These are phyloP conservation scores for Drosophila ogumai DNA, from an alignment of 1,140 invertebrate species.

Conservation along the genomic window DNA sequence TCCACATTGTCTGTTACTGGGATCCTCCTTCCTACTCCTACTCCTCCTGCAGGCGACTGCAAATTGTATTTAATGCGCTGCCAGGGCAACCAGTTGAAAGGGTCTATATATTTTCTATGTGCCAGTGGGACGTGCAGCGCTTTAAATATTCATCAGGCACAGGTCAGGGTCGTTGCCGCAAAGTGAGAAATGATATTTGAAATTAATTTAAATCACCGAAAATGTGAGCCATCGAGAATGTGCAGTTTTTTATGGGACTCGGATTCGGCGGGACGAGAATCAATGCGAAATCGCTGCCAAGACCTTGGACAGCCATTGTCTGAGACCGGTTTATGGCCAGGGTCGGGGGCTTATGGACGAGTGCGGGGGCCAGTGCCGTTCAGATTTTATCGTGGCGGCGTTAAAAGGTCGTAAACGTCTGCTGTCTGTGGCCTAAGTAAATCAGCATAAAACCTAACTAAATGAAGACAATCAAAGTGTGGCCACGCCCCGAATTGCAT, in stretches of 20 bases:
- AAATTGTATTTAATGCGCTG: constrained; percentile 69
- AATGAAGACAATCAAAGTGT: constrained; percentile 83
- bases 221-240: constrained; percentile 62
- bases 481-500: constrained; percentile 61
- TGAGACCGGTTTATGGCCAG: constrained; percentile 52
- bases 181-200: constrained; percentile 77
- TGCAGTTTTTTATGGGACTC: constrained; percentile 37
- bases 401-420: constrained; percentile 74
- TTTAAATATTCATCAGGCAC: constrained; percentile 79
- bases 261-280: neutral
- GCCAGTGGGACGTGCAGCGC: constrained; percentile 53
- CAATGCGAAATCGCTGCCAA: constrained; percentile 34
- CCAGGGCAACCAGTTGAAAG: constrained; percentile 55
- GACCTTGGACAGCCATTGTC: constrained; percentile 50
- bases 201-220: constrained; percentile 80
- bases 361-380: constrained; percentile 27
- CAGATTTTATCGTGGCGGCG: constrained; percentile 74
- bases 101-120: constrained; percentile 24
- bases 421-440: constrained; percentile 73
- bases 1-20: constrained; percentile 19
- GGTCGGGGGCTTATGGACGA: constrained; percentile 42
- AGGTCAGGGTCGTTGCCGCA: constrained; percentile 51
- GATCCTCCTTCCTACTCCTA: neutral
- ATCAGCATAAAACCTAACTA: constrained; percentile 83
- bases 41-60: constrained; percentile 11